These are phyloP conservation scores for Zoanthus gigantus DNA, from an alignment of 92 coral and sea anemone species.

Conservation along the genomic window DNA sequence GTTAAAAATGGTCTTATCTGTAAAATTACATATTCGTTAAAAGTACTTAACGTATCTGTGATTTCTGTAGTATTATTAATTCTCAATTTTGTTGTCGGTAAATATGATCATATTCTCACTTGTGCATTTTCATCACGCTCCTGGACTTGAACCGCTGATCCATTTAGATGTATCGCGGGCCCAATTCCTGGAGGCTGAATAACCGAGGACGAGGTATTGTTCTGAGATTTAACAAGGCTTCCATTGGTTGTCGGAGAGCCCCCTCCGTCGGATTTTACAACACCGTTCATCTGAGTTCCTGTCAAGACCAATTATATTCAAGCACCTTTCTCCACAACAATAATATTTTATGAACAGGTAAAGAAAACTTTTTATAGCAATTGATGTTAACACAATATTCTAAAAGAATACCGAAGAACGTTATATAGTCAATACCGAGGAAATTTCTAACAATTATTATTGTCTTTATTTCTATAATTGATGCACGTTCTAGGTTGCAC, in stretches of 20 bases:
- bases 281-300: conserved; percentile 88
- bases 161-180: conserved; percentile 88
- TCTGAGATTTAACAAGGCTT: conserved; percentile 51
- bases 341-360: background rate
- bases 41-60: too few relatives aligned
- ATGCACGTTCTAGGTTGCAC: too few relatives aligned
- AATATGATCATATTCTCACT: conserved; percentile 30
- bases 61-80: too few relatives aligned
- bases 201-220: conserved; percentile 63
- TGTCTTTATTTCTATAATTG: too few relatives aligned
- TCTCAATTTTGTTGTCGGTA: background rate
- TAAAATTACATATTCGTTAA: too few relatives aligned
- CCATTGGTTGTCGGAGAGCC: conserved; percentile 70
- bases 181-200: conserved; percentile 85
- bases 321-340: background rate
- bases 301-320: background rate
- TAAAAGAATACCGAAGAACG: too few relatives aligned
- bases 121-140: conserved; percentile 73
- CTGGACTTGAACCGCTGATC: conserved; percentile 80
- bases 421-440: too few relatives aligned
- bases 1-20: too few relatives aligned
- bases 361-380: too few relatives aligned
- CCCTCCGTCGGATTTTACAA: conserved; percentile 73
- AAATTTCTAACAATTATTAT: too few relatives aligned
- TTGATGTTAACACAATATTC: too few relatives aligned